Evolutionary conservation across 1,140 invertebrate genomes (phyloP), one percentile per base, ranked within the genome.

Genomic region (Gryon sp.): DNA sequence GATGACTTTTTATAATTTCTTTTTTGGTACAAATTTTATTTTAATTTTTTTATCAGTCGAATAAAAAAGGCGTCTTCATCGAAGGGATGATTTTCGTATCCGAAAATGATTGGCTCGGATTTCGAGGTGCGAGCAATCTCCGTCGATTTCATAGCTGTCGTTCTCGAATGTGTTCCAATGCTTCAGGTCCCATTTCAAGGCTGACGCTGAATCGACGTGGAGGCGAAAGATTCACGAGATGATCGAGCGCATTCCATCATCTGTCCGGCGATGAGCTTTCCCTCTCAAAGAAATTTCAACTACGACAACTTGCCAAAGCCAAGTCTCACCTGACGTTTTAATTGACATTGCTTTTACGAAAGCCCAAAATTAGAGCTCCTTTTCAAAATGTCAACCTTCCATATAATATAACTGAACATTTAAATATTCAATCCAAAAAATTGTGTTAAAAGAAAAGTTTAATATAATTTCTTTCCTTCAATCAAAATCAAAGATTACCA

Each of bases 71-170:
- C 38, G 62, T 75, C 72, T 68, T 75, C 62, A 70, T 69, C 63
- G 55, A 2, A 59, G 63, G 57, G 60, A 66, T 74, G 70, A 78
- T 75, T 75, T 78, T 76, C 65, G 70, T 41, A 62, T 46, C 43
- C 60, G 40, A 73, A 75, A 66, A 75, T 69, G 76, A 75, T 74
- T 75, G 70, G 70, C 66, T 70, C 53, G 48, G 50, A 40, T 63
- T n/a, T 40, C 14, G 52, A 70, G 68, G 73, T 77, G 57, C 43
- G 63, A 74, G 69, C 78, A 74, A 80, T 80, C 78, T 76, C 16
- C 46, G 59, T 73, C 75, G 74, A 80, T 80, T 80, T 80, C 74
- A 80, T 80, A 80, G 78, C 69, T 80, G 78, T 80, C 78, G 65
- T 80, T 45, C 53, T 76, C 69, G 57, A 65, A 75, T 76, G 63